Percentiles rank a stretch among this genome's conserved stretches.
These are phyloP conservation scores for Drosophila burlai DNA, from an alignment of 1,140 invertebrate species.

Conservation along the genomic window DNA sequence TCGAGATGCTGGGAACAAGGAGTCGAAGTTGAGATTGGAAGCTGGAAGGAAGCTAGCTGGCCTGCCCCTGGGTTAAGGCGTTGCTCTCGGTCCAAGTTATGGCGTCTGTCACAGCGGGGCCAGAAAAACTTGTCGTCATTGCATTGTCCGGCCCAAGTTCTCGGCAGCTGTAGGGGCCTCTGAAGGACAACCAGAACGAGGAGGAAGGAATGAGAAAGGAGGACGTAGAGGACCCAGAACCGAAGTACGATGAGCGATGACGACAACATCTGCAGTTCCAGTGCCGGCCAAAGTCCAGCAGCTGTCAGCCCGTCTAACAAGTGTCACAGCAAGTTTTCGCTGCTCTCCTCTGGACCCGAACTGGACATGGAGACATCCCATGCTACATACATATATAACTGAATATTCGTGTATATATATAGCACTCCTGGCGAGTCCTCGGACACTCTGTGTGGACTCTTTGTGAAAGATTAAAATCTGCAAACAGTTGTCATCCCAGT, in stretches of 20 bases:
- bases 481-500: constrained; percentile 83
- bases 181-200: constrained; percentile 73
- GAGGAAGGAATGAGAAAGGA: background rate
- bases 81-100: constrained; percentile 77
- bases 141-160: constrained; percentile 55
- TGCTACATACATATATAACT: constrained; percentile 1
- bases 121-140: constrained; percentile 70
- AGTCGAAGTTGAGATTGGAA: constrained; percentile 20
- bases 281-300: constrained; percentile 65
- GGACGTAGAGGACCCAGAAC: background rate
- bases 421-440: constrained; percentile 35
- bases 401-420: background rate
- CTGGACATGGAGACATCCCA: constrained; percentile 56
- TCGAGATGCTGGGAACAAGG: constrained; percentile 35
- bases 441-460: constrained; percentile 48
- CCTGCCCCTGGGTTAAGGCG: constrained; percentile 77
- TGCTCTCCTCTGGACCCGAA: constrained; percentile 41
- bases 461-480: constrained; percentile 84
- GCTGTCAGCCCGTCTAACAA: constrained; percentile 81
- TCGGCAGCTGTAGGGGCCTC: constrained; percentile 63
- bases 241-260: constrained; percentile 38
- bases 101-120: constrained; percentile 78
- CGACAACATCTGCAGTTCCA: constrained; percentile 75
- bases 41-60: constrained; percentile 27
- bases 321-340: constrained; percentile 78